phyloP scores from a whole-genome alignment of 2,888 invertebrate genomes.

The Allophyes oxyacanthae region DNA sequence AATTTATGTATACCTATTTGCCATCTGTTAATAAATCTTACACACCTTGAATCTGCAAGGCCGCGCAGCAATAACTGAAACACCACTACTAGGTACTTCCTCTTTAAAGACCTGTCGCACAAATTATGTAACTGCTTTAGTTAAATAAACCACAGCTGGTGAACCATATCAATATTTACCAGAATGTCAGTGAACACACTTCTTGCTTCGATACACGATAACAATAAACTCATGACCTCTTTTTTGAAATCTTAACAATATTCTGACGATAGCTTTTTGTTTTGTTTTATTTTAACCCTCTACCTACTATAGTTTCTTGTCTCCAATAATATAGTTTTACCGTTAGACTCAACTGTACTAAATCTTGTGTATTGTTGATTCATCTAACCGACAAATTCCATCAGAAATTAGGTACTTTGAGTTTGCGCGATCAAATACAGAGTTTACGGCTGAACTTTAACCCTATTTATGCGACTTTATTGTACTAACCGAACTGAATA shows the following conservation, averaged over 20 bases:
- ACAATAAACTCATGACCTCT: conserved; percentile 26
- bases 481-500: conserved; percentile 14
- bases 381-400: too few species aligned
- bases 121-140: conserved; percentile 33
- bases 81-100: conserved; percentile 39
- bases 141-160: conserved; percentile 28
- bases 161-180: conserved; percentile 11
- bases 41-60: conserved; percentile 36
- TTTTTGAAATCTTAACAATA: conserved; percentile 13
- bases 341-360: too few species aligned
- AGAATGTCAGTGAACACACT: conserved; percentile 4
- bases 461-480: conserved; percentile 12
- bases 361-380: too few species aligned
- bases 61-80: conserved; percentile 48
- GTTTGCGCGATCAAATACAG: too few species aligned
- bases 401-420: too few species aligned
- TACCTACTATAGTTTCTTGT: not conserved
- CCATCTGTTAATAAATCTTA: conserved; percentile 6
- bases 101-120: conserved; percentile 32
- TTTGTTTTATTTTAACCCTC: not conserved
- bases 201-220: conserved; percentile 20
- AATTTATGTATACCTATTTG: conserved; percentile 16
- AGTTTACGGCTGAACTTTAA: conserved; percentile 17
- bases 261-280: conserved; percentile 2
- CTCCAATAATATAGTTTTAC: not conserved